Percentiles rank a stretch among this genome's conserved stretches.
These are phyloP conservation scores for Cepphus grylle DNA, from an alignment of 2,113 vertebrate species.

Conservation along the genomic window DNA sequence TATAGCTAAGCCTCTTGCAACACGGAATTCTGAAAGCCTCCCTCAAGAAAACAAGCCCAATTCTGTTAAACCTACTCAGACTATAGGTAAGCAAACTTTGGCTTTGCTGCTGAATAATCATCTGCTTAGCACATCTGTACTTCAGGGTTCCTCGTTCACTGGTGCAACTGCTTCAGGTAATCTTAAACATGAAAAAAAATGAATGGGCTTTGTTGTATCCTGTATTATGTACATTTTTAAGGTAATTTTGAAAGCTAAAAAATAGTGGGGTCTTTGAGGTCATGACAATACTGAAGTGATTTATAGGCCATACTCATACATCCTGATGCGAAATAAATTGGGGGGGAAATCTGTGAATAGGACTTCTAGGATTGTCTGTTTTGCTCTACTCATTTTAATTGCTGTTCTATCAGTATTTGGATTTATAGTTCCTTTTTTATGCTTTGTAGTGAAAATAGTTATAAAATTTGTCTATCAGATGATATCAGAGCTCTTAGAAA, in stretches of 20 bases:
- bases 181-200: not conserved
- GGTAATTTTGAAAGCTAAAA: not conserved
- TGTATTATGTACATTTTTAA: not conserved
- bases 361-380: not conserved
- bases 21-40: conserved; percentile 91
- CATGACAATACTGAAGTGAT: not conserved
- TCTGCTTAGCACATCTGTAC: not conserved
- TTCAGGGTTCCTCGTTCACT: not conserved
- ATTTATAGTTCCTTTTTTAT: not conserved
- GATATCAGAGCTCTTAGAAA: not conserved
- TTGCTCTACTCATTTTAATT: not conserved
- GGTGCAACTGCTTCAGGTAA: not conserved
- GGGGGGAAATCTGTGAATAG: not conserved
- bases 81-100: conserved; percentile 81
- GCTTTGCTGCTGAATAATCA: not conserved
- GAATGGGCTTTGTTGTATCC: not conserved
- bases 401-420: not conserved
- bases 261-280: not conserved
- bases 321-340: not conserved
- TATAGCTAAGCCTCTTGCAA: conserved; percentile 93
- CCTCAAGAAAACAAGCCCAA: conserved; percentile 89
- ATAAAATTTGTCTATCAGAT: not conserved
- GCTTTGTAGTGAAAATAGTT: not conserved
- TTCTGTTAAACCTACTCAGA: conserved; percentile 87
- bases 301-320: not conserved